Percentiles rank a stretch among this genome's conserved stretches.
Evolutionary conservation across 2,113 vertebrate species (phyloP).

Genomic region (Toxostoma redivivum): DNA sequence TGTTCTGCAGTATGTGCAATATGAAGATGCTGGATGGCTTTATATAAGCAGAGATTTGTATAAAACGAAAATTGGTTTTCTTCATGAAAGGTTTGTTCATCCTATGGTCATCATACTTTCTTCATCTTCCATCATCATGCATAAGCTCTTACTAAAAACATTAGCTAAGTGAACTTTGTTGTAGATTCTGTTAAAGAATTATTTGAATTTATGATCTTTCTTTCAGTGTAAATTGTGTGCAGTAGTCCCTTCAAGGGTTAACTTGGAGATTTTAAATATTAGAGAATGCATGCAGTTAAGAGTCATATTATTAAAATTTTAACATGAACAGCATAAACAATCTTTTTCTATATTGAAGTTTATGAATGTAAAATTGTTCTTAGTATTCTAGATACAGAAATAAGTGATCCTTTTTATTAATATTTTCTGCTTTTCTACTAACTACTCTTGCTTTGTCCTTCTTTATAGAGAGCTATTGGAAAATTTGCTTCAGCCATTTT

Average conservation of each 20-base stretch:
- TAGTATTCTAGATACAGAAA: not conserved
- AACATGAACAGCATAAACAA: not conserved
- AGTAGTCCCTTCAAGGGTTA: not conserved
- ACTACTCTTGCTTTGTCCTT: slow-evolving; percentile 83
- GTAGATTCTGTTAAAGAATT: not conserved
- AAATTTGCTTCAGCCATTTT: slow-evolving; percentile 97
- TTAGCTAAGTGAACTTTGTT: not conserved
- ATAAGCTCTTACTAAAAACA: not conserved
- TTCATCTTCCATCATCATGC: not conserved
- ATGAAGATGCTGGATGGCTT: not conserved
- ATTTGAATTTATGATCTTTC: not conserved
- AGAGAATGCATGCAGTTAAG: not conserved
- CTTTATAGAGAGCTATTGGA: slow-evolving; percentile 96
- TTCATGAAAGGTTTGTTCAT: not conserved
- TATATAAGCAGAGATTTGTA: not conserved
- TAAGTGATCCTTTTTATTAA: slow-evolving; percentile 28
- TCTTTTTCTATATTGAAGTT: not conserved
- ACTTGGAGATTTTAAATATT: not conserved
- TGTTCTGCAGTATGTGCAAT: not conserved
- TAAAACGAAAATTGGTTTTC: not conserved
- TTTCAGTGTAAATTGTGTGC: not conserved
- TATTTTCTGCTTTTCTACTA: slow-evolving; percentile 74
- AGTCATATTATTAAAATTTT: not conserved
- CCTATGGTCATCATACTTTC: not conserved
- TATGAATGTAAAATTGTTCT: not conserved